These are phyloP conservation scores for Drosophila pseudoananassae DNA, from an alignment of 1,140 invertebrate species.

Conservation along the genomic window DNA sequence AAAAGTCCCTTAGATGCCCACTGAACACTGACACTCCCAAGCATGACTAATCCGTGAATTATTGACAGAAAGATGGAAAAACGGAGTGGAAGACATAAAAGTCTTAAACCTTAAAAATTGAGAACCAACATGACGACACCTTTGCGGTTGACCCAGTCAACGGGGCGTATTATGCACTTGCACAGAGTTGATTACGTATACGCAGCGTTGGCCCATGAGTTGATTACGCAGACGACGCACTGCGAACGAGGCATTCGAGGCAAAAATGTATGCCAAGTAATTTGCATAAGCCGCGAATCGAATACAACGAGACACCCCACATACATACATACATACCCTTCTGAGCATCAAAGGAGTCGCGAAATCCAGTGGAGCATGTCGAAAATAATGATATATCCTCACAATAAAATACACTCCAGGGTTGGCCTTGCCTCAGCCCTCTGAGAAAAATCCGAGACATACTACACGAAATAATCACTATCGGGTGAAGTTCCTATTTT, in stretches of 20 bases:
- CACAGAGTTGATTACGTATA: constrained; percentile 60
- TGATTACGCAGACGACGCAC: constrained; percentile 39
- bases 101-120: neutral
- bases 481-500: no score
- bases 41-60: constrained; percentile 43
- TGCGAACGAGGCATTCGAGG: neutral
- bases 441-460: constrained; percentile 7
- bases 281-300: constrained; percentile 60
- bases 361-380: neutral
- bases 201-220: constrained; percentile 41
- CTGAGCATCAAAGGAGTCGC: neutral
- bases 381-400: neutral
- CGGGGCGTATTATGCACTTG: constrained; percentile 38
- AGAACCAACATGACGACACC: constrained; percentile 18
- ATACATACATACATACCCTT: no score
- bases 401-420: neutral
- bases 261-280: constrained; percentile 41
- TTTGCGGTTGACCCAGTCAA: constrained; percentile 39
- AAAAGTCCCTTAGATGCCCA: neutral
- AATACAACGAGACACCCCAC: constrained; percentile 2
- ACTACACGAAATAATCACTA: neutral
- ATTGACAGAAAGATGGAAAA: neutral
- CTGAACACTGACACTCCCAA: neutral
- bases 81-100: no score
- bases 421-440: neutral